These are phyloP conservation scores for Drosophila azteca DNA, from an alignment of 1,140 invertebrate genomes.

Conservation along the genomic window DNA sequence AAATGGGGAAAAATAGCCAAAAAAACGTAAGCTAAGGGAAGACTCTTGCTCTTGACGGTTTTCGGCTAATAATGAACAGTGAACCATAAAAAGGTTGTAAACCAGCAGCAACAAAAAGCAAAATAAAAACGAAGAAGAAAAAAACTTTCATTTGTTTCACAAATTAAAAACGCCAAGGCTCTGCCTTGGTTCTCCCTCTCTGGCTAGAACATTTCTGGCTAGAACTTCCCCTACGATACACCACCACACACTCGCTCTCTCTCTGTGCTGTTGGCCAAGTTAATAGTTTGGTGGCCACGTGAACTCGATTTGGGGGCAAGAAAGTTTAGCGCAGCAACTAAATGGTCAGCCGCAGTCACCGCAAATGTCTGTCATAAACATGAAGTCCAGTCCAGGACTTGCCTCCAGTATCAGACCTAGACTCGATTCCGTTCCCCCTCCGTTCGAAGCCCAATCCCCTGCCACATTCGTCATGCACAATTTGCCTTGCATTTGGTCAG, in stretches of 20 bases:
- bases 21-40: constrained; percentile 35
- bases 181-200: neutral
- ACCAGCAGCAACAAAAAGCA: constrained; percentile 21
- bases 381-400: constrained; percentile 6
- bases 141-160: constrained; percentile 79
- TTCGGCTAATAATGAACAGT: constrained; percentile 74
- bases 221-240: neutral
- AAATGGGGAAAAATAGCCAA: constrained; percentile 32
- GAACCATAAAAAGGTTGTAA: constrained; percentile 82
- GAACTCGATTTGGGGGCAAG: constrained; percentile 67
- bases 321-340: constrained; percentile 59
- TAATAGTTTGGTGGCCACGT: constrained; percentile 72
- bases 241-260: neutral
- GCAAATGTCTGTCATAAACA: constrained; percentile 80
- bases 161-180: constrained; percentile 67
- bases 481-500: constrained; percentile 67
- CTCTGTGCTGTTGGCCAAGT: constrained; percentile 32
- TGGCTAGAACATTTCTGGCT: constrained; percentile 45
- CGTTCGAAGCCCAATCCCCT: constrained; percentile 26
- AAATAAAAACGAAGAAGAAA: constrained; percentile 48
- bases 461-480: constrained; percentile 81
- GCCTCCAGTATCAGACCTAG: neutral
- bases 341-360: constrained; percentile 71
- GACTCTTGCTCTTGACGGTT: constrained; percentile 45
- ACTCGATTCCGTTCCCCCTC: no score